A percentile compares a stretch with the other conserved stretches of the same genome.
Conservation (phyloP, 2,797 vertebrate species). For the Anguilla anguilla region DNA sequence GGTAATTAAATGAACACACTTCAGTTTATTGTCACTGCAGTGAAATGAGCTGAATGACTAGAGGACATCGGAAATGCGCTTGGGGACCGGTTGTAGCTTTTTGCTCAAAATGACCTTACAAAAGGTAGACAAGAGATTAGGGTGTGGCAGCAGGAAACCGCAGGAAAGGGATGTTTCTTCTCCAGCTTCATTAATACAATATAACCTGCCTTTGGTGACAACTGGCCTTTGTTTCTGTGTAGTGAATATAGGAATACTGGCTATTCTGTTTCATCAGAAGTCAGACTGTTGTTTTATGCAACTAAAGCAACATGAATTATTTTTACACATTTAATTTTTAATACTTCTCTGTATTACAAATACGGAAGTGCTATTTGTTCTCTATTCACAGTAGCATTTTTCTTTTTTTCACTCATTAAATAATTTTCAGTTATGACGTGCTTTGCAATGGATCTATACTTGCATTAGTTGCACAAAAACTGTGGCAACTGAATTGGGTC, state of each 20-base stretch:
- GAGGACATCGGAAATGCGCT: background rate
- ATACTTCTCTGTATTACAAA: background rate
- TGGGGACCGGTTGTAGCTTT: background rate
- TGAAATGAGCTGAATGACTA: background rate
- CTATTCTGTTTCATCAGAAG: background rate
- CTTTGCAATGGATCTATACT: background rate
- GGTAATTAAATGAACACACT: background rate
- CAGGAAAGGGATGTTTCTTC: background rate
- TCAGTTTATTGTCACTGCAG: background rate
- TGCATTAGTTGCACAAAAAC: background rate
- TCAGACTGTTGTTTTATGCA: background rate
- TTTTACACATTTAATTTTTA: background rate
- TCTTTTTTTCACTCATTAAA: background rate
- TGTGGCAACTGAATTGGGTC: background rate
- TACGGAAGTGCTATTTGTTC: background rate
- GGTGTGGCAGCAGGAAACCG: slow-evolving; percentile 40
- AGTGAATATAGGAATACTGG: background rate
- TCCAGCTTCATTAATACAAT: slow-evolving; percentile 17
- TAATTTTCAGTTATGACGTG: background rate
- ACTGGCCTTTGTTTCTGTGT: slow-evolving; percentile 34
- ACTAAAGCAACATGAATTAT: background rate
- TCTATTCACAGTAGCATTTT: background rate
- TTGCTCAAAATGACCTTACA: slow-evolving; percentile 35
- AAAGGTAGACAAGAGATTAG: slow-evolving; percentile 31
- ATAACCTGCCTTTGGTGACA: background rate